Evolutionary conservation across 2,888 invertebrate species (phyloP).

Genomic region (Yponomeuta cagnagella): DNA sequence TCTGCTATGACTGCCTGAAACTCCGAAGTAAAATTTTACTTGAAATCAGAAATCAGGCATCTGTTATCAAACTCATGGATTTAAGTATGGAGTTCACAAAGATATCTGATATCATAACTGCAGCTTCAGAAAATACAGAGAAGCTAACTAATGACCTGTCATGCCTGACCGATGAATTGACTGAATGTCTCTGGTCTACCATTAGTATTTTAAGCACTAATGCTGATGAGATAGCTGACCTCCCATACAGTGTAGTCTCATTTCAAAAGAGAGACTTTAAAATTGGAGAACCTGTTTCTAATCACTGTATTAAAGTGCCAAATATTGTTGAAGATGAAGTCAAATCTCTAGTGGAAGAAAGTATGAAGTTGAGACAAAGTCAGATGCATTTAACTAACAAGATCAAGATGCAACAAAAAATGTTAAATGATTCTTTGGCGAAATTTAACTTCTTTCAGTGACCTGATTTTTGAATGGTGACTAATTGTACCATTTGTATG

Average conservation of each 20-base stretch:
- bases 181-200: conserved; percentile 58
- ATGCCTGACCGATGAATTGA: conserved; percentile 47
- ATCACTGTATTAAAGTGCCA: conserved; percentile 41
- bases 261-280: conserved; percentile 65
- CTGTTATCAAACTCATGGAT: conserved; percentile 59
- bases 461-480: background rate
- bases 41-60: conserved; percentile 58
- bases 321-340: conserved; percentile 44
- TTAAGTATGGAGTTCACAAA: conserved; percentile 59
- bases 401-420: conserved; percentile 47
- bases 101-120: conserved; percentile 54
- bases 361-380: conserved; percentile 51
- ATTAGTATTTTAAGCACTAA: conserved; percentile 54
- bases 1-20: conserved; percentile 74
- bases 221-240: conserved; percentile 47
- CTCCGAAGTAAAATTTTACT: conserved; percentile 65
- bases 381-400: conserved; percentile 48
- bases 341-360: conserved; percentile 61
- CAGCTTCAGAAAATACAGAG: conserved; percentile 52
- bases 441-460: conserved; percentile 61
- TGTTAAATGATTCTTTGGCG: conserved; percentile 42
- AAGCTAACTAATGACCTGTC: conserved; percentile 45
- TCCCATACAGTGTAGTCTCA: conserved; percentile 66
- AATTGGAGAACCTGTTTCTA: conserved; percentile 61
- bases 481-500: background rate